Evolutionary conservation across 2,888 invertebrate genomes (phyloP), one percentile per base, ranked within the genome.

Genomic region (Argyresthia albistria): DNA sequence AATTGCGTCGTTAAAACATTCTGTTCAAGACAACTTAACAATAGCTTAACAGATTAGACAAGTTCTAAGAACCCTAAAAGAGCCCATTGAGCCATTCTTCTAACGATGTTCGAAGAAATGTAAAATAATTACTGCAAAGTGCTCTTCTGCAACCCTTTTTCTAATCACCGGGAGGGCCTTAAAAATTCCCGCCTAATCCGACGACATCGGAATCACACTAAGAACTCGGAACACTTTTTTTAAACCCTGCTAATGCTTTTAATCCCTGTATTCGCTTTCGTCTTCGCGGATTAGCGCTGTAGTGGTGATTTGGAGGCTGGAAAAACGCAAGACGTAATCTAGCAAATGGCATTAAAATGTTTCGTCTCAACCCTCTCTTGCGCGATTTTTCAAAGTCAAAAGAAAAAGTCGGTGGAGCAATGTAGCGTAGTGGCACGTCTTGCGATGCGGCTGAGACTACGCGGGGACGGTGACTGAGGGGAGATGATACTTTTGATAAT

Each of bases 341-440:
- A 81, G 80, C 79, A 87, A 86, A 88, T 88, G 84, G 88, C 80
- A 88, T 88, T 88, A 88, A 88, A 87, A 83, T 86, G 88, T 87
- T 87, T 79, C 74, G 78, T 69, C 69, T 74, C 76, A 83, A 82
- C 86, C 86, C 84, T 80, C 83, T 81, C 77, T 67, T 66, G 67
- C 63, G 70, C 78, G 82, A 87, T 88, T 88, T 88, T 80, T 88
- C 86, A 84, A 83, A 86, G 86, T 82, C 59, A 39, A 79, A 54
- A 59, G 75, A 65, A 66, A 67, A 73, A 83, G 78, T 79, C 81
- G 73, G 74, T 66, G 73, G 66, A 64, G 76, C 76, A 84, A 82
- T 83, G 84, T 80, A 80, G 83, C 86, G 84, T 70, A 81, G 77
- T 69, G 83, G 83, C 86, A 79, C 81, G 84, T 82, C 82, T 83